A percentile compares a stretch with the other conserved stretches of the same genome.
Evolutionary conservation across 2,797 vertebrate species (phyloP).

Genomic region (Calcarius lapponicus): DNA sequence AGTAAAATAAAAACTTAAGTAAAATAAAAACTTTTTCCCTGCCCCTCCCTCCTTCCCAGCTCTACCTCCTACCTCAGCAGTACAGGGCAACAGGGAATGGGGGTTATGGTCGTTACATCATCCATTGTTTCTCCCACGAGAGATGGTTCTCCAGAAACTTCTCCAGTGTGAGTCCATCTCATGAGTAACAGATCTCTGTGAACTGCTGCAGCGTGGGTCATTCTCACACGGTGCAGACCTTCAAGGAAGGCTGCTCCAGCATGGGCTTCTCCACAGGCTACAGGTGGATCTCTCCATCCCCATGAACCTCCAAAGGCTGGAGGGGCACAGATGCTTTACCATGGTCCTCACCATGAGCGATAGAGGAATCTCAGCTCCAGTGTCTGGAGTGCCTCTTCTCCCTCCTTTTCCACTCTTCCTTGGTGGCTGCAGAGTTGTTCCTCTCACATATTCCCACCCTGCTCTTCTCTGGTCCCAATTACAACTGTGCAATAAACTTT

Average conservation of each 20-base stretch:
- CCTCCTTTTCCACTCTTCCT: too few species aligned
- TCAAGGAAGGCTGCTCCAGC: not conserved
- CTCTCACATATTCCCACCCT: not conserved
- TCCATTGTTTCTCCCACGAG: not conserved
- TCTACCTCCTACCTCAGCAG: not conserved
- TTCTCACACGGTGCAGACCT: not conserved
- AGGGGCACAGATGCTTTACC: not conserved
- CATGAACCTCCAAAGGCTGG: not conserved
- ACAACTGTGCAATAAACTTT: not conserved
- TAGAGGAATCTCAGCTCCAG: too few species aligned
- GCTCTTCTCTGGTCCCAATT: not conserved
- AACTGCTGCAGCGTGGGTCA: not conserved
- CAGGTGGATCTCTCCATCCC: not conserved
- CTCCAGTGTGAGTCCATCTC: not conserved
- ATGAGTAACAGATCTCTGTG: not conserved
- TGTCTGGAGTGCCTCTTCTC: too few species aligned
- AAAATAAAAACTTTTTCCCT: too few species aligned
- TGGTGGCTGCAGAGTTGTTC: too few species aligned
- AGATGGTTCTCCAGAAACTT: not conserved
- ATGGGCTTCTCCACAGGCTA: not conserved
- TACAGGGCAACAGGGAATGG: not conserved
- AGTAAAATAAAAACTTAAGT: not conserved
- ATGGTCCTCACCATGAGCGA: not conserved
- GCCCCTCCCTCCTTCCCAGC: not conserved
- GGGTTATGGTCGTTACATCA: not conserved